Base-by-base conservation (phyloP, 1,140 invertebrate genomes). In the Samia ricini region DNA sequence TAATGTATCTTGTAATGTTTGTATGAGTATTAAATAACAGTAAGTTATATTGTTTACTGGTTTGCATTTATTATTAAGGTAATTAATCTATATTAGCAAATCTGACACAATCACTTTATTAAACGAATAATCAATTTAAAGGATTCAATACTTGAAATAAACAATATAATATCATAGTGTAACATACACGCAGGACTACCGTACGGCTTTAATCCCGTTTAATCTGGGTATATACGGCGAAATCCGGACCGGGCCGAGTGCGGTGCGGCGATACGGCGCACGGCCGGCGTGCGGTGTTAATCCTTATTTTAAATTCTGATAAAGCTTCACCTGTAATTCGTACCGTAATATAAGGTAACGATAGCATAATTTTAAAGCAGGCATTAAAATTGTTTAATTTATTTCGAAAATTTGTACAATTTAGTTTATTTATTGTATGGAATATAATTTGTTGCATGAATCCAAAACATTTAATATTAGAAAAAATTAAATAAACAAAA, bases 281-380 rank as follows among this genome's bases (percentile, higher is more conserved):
- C 71, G 76, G 74, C 70, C 72, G 76, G 69, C 68, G 62, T 75
- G 66, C 69, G 70, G 81, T 81, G 82, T 76, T 89, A 89, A 89
- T 85, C 79, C 84, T 72, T 70, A 68, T 79, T 89, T 86, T 86
- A 88, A 88, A 84, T 85, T 83, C 76, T 83, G 79, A 80, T 86
- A 84, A 79, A 77, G 76, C 71, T 68, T 62, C 71, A 85, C 83
- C 77, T 86, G 80, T 79, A 76, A 68, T 82, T 80, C 78, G 69
- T 74, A 64, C 42, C 18, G 26, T 18, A 50, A 59, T 59, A 33
- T 36, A 36, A 36, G 42, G 51, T 22, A 52, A 12, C 20, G 8
- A 52, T 15, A 22, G 51, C 51, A 52, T 52, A 23, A 52, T 21
- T 20, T 52, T 0, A 15, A 3, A 52, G 15, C 12, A 50, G 36